Evolutionary conservation across 2,888 invertebrate genomes (phyloP), one percentile per base, ranked within the genome.

Genomic region (Hedya salicella): DNA sequence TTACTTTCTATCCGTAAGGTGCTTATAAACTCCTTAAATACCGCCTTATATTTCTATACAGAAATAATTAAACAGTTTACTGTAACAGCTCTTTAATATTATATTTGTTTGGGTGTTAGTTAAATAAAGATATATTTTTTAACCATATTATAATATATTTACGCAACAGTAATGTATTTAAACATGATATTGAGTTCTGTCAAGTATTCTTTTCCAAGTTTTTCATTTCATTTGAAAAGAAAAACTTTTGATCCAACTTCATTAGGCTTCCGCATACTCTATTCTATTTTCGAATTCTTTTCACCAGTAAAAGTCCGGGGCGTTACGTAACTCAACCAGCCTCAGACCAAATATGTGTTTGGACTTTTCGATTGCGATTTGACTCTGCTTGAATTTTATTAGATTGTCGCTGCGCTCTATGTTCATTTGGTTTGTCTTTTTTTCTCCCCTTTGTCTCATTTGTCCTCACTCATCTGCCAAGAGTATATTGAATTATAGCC

Each of bases 351-450:
- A 48, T 49, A 30, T 48, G 54, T 63, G 56, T 32, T 56, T 30
- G 56, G 49, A 49, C 19, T 49, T 56, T 40, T 30, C 40, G 49
- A 49, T 49, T 19, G 14, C 54, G 48, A 54, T 54, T 46, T 48
- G 39, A 63, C 48, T 56, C 30, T 19, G 17, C 19, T 16, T n/a
- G 49, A 54, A 49, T 56, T 32, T 59, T 59, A 48, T 59, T 63
- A 49, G 30, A 42, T 50, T 42, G 39, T 25, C 49, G 19, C 19
- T 46, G 46, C 5, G n/a, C 4, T 19, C 36, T 48, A 39, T 16
- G 25, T 46, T 53, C 5, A 25, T 16, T 63, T 40, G 17, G 53
- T 21, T 30, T 46, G 11, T 13, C 36, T 36, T 36, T 36, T 36
- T 36, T 9, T 2, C 3, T n/a, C 14, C 5, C 36, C n/a, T 53